Evolutionary conservation across 1,140 invertebrate genomes (phyloP), one percentile per base, ranked within the genome.

Genomic region (Drosophila seguyi): DNA sequence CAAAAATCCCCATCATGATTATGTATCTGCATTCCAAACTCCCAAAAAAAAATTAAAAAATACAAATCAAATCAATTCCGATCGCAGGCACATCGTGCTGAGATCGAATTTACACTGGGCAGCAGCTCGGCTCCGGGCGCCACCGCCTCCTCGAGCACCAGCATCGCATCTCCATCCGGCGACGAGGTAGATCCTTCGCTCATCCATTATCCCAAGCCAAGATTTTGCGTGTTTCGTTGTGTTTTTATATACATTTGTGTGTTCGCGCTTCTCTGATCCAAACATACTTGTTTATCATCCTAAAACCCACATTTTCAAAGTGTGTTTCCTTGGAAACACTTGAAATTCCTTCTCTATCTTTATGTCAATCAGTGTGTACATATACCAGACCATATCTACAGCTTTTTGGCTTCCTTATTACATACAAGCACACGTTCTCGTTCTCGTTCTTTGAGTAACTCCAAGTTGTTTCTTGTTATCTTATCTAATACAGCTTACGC

Each of bases 41-140:
- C 29, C 38, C 18, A n/a, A n/a, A n/a, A n/a, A n/a, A n/a, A n/a
- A n/a, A n/a, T n/a, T 42, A 58, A 68, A 45, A 59, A 38, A 20
- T 45, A 79, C 25, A 71, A 29, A 48, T 0, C 18, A 58, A 67
- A 75, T 65, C 59, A 38, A 79, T 27, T n/a, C n/a, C 61, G 44
- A 66, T 69, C 44, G n/a, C 97, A 98, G 97, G 98, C 95, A 95
- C 96, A 97, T 94, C 97, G 97, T 93, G 95, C 97, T 93, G 97
- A 98, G 95, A 97, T 98, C 94, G 97, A 98, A 93, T 97, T 97
- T 93, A 96, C 96, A 93, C 97, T 97, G 94, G 97, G 97, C 93
- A 94, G 77, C 75, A 91, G 85, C 57, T 73, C 82, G 50, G 63
- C 47, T 47, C 69, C 75, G n/a, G 56, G 47, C 16, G 58, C 63